A percentile compares a stretch with the other conserved stretches of the same genome.
Evolutionary conservation across 2,888 invertebrate species (phyloP).

Genomic region (Bedellia somnulentella): DNA sequence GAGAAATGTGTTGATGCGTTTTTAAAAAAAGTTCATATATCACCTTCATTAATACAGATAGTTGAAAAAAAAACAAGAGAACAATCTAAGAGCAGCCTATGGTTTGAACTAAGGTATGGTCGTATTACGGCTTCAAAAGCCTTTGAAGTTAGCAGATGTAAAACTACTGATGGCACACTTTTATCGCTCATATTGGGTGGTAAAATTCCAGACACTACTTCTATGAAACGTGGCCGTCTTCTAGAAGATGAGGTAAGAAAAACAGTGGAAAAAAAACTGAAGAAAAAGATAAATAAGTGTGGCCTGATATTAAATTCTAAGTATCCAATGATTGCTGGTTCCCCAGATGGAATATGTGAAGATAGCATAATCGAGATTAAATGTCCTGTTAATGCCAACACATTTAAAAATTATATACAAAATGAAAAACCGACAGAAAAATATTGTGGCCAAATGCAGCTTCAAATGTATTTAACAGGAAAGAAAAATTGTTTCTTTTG

Average conservation of each 20-base stretch:
- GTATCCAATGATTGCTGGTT: constrained; percentile 15
- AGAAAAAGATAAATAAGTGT: constrained; percentile 12
- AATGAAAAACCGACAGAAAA: constrained; percentile 11
- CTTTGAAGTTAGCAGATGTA: constrained; percentile 11
- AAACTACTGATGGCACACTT: constrained; percentile 10
- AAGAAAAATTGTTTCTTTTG: constrained; percentile 10
- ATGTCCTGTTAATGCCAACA: constrained; percentile 11
- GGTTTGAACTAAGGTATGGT: constrained; percentile 9
- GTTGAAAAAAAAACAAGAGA: constrained; percentile 5
- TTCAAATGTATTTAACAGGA: constrained; percentile 12
- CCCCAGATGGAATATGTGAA: constrained; percentile 15
- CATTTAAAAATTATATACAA: constrained; percentile 10
- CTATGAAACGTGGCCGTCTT: constrained; percentile 9
- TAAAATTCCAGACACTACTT: constrained; percentile 10
- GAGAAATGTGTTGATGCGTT: background rate
- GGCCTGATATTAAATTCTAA: constrained; percentile 11
- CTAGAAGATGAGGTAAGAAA: constrained; percentile 10
- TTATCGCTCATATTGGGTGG: constrained; percentile 10
- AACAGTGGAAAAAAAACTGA: constrained; percentile 10
- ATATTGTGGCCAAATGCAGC: constrained; percentile 12
- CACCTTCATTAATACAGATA: background rate
- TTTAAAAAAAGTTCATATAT: background rate
- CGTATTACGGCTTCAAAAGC: constrained; percentile 12
- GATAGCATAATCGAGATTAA: constrained; percentile 12
- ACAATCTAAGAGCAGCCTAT: constrained; percentile 7